Evolutionary conservation across 2,113 vertebrate genomes (phyloP).

Genomic region (Noturus placidus): DNA sequence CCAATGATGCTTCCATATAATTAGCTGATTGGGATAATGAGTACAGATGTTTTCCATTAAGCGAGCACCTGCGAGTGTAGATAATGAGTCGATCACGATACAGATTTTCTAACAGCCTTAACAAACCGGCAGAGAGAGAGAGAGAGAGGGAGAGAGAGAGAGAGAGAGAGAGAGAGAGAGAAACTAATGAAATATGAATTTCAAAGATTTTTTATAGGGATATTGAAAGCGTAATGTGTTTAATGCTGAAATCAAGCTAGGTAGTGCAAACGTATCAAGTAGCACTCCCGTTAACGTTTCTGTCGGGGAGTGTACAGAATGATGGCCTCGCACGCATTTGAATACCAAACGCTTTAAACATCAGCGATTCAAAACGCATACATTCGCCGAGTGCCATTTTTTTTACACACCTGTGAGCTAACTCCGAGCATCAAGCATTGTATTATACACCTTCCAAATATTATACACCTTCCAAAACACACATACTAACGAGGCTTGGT

Average conservation of each 20-base stretch:
- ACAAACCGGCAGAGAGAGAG: neutral
- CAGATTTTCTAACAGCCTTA: neutral
- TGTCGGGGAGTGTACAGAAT: neutral
- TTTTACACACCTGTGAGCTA: constrained; percentile 4
- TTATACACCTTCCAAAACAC: neutral
- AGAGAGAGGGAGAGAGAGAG: no score
- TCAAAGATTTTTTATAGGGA: neutral
- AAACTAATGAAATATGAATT: neutral
- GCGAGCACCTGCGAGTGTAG: neutral
- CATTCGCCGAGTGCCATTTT: neutral
- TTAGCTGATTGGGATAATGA: neutral
- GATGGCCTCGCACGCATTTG: neutral
- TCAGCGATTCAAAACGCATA: neutral
- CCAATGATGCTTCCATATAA: neutral
- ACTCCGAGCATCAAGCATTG: neutral
- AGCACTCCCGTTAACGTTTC: neutral
- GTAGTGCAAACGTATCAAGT: neutral
- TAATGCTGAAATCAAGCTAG: no score
- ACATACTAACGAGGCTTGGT: neutral
- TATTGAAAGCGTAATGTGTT: no score
- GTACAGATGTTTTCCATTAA: neutral
- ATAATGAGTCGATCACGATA: neutral
- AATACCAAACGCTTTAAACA: neutral
- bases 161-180: no score
- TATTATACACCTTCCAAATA: neutral